phyloP scores from a whole-genome alignment of 2,113 vertebrate species.

The Ailurus styani region DNA sequence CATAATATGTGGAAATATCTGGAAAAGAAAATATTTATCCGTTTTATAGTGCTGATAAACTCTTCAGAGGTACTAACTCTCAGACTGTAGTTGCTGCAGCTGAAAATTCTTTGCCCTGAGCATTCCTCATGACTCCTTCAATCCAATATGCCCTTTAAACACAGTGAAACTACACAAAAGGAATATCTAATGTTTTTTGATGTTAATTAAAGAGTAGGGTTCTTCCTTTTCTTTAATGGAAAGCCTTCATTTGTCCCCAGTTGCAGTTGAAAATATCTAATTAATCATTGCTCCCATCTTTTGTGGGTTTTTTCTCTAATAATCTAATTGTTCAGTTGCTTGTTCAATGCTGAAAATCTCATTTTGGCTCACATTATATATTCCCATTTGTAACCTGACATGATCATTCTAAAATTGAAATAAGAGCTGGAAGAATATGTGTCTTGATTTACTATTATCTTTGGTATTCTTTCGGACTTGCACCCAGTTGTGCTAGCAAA shows the following conservation, averaged over 20 bases:
- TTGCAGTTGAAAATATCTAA: slow-evolving; percentile 28
- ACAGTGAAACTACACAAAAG: slow-evolving; percentile 23
- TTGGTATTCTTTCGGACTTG: background rate
- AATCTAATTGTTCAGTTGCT: background rate
- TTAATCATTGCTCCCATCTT: background rate
- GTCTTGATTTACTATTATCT: background rate
- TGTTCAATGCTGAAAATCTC: slow-evolving; percentile 19
- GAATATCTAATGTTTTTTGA: slow-evolving; percentile 34
- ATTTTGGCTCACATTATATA: background rate
- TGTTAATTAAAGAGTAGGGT: slow-evolving; percentile 43
- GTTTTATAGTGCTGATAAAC: background rate
- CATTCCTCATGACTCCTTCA: slow-evolving; percentile 39
- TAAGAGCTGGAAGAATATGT: background rate
- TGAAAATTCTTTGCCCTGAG: slow-evolving; percentile 40
- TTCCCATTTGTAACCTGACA: background rate
- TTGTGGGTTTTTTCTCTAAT: background rate
- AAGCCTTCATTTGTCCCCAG: slow-evolving; percentile 5
- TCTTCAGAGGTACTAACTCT: slow-evolving; percentile 2
- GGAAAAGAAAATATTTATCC: slow-evolving; percentile 45
- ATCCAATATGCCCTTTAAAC: slow-evolving; percentile 48
- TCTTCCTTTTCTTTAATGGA: slow-evolving; percentile 12
- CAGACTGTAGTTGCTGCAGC: background rate
- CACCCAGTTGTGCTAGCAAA: background rate
- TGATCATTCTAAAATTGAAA: background rate
- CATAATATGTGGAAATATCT: slow-evolving; percentile 57